These are phyloP conservation scores for Spinibarbus caldwelli DNA, from an alignment of 2,797 vertebrate genomes.

Conservation along the genomic window DNA sequence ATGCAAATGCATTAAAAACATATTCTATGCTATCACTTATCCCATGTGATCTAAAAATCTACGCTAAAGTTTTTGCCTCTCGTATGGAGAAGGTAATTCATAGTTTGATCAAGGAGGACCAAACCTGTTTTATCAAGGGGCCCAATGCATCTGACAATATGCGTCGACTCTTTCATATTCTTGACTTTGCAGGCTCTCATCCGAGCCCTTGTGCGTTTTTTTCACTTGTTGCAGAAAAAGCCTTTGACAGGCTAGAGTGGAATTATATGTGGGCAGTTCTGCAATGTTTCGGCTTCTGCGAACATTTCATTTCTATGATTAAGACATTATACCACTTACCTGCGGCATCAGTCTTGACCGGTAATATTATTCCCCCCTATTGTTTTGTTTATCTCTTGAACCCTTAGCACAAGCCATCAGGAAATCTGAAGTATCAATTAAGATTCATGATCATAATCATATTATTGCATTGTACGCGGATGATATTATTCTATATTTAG, in stretches of 20 bases:
- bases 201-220: not conserved
- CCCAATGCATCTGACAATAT: not conserved
- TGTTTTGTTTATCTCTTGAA: too few species aligned
- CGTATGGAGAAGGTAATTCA: not conserved
- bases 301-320: not conserved
- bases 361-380: not conserved
- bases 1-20: not conserved
- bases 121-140: not conserved
- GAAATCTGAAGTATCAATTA: not conserved
- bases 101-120: not conserved
- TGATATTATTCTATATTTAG: not conserved
- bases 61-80: too few species aligned
- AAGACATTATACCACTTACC: not conserved
- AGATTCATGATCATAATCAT: not conserved
- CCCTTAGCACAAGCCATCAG: too few species aligned
- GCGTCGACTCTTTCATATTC: not conserved
- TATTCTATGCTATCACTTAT: not conserved
- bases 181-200: not conserved
- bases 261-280: slow-evolving; percentile 15
- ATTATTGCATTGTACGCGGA: not conserved
- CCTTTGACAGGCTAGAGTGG: slow-evolving; percentile 1
- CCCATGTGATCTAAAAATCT: too few species aligned
- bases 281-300: not conserved
- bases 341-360: not conserved
- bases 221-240: not conserved